Percentiles rank a stretch among this genome's conserved stretches.
Evolutionary conservation across 2,797 vertebrate species (phyloP).

Genomic region (Acestrorhynchus altus): DNA sequence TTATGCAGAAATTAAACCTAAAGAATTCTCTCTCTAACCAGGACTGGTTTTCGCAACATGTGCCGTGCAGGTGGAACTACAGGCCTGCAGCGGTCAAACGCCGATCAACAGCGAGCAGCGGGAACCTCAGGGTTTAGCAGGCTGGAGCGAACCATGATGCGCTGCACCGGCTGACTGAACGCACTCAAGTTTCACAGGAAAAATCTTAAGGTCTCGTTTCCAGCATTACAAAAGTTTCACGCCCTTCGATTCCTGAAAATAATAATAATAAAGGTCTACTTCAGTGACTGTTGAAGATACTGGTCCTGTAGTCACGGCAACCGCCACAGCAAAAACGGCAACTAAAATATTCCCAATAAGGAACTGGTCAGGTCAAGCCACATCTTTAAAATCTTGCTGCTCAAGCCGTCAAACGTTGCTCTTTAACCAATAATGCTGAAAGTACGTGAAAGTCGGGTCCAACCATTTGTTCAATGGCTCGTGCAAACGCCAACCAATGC

Average conservation of each 20-base stretch:
- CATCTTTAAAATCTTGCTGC: background rate
- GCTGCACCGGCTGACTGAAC: conserved; percentile 56
- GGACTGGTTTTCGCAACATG: too few species aligned
- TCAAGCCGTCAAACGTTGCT: background rate
- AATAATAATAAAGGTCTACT: conserved; percentile 17
- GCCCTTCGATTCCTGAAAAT: conserved; percentile 36
- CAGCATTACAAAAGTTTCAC: conserved; percentile 54
- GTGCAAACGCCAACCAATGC: background rate
- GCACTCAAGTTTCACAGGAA: conserved; percentile 75
- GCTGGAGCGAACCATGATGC: conserved; percentile 62
- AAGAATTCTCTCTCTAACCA: too few species aligned
- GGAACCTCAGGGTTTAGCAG: conserved; percentile 29
- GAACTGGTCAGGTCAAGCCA: background rate
- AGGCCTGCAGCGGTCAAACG: background rate
- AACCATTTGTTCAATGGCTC: background rate
- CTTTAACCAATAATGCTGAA: background rate
- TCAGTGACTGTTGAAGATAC: conserved; percentile 51
- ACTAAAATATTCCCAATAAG: conserved; percentile 8
- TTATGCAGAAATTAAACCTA: too few species aligned
- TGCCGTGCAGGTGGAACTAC: background rate
- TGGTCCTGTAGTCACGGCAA: conserved; percentile 25
- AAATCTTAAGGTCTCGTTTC: conserved; percentile 64
- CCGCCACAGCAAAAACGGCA: conserved; percentile 14
- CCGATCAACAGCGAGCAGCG: background rate
- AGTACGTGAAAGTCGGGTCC: background rate